A percentile compares a stretch with the other conserved stretches of the same genome.
Conservation (phyloP, 2,888 invertebrate genomes). For the Hirtodrosophila duncani region DNA sequence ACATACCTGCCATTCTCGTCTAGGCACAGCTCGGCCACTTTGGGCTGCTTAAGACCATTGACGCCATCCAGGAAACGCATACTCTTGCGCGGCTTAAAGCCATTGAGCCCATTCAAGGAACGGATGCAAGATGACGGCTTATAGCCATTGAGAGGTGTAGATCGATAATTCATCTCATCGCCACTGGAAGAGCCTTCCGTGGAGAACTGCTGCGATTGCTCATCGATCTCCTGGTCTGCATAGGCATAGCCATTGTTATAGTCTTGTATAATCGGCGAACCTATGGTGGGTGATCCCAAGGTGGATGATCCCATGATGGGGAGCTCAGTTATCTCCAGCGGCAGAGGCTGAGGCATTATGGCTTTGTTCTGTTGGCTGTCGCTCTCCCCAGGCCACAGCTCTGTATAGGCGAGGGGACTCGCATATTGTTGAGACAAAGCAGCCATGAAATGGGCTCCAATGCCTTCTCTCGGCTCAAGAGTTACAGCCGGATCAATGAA, state of each 20-base stretch:
- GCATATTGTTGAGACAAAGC: conserved; percentile 13
- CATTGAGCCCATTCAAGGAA: not conserved
- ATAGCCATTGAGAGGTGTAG: not conserved
- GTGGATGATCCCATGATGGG: no score
- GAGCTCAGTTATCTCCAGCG: conserved; percentile 4
- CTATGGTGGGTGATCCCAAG: no score
- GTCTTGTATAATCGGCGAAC: no score
- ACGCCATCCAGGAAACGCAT: not conserved
- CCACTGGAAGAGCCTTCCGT: no score
- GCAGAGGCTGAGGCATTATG: not conserved
- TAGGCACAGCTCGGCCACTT: conserved; percentile 14
- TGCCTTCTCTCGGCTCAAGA: not conserved
- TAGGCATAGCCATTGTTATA: no score
- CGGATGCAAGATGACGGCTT: not conserved
- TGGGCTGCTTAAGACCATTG: no score
- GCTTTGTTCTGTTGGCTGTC: not conserved
- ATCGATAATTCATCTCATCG: no score
- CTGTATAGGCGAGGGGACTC: conserved; percentile 21
- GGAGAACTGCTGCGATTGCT: no score
- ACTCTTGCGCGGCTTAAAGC: not conserved
- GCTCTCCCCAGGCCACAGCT: conserved; percentile 15
- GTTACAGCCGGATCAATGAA: conserved; percentile 9
- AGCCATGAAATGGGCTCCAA: conserved; percentile 34
- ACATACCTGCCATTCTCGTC: conserved; percentile 26
- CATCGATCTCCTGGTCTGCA: no score